Conservation (phyloP, 2,797 vertebrate genomes). For the Podarcis lilfordi region DNA sequence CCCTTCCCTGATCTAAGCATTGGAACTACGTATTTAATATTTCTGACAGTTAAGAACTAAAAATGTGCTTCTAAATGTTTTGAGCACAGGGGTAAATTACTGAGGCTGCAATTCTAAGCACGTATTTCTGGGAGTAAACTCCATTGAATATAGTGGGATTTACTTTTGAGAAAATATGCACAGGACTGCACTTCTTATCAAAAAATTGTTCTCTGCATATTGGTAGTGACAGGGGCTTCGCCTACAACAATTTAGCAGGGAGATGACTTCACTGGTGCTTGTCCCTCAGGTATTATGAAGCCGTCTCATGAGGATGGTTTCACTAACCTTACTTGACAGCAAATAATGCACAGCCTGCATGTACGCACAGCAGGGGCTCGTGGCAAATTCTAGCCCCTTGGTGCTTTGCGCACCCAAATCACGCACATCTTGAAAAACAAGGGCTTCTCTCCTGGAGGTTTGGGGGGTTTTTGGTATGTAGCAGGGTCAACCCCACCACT, state of each 20-base stretch:
- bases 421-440: neutral
- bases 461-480: neutral
- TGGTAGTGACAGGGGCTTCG: too few species aligned
- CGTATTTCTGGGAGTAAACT: neutral
- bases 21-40: neutral
- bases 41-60: neutral
- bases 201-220: neutral
- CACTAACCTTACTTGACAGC: neutral
- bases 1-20: neutral
- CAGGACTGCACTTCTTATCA: neutral
- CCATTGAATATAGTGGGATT: neutral
- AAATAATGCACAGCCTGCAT: neutral
- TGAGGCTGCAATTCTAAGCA: neutral
- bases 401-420: neutral
- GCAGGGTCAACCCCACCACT: too few species aligned
- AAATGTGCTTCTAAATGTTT: neutral
- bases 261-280: neutral
- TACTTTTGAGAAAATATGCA: neutral
- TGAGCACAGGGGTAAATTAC: neutral
- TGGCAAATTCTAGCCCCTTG: neutral
- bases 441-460: neutral
- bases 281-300: neutral
- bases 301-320: neutral
- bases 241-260: neutral
- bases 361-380: fast-evolving